A percentile compares a stretch with the other conserved stretches of the same genome.
These are phyloP conservation scores for Vandiemenella viatica DNA, from an alignment of 2,888 invertebrate species.

Conservation along the genomic window DNA sequence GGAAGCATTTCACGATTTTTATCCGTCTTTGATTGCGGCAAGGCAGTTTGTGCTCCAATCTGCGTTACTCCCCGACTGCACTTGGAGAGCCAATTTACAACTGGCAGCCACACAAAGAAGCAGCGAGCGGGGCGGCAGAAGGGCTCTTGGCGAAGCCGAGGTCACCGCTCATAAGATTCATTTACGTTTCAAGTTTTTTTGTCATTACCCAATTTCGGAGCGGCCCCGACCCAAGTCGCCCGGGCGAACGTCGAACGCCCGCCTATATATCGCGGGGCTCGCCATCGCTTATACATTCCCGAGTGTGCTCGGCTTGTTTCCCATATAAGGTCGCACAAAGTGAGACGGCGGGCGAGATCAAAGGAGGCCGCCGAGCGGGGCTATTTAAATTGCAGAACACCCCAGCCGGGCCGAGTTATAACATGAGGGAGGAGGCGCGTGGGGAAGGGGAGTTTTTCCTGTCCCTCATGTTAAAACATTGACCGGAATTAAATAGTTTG, in stretches of 20 bases:
- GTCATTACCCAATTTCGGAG: not conserved
- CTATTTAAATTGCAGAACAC: conserved; percentile 21
- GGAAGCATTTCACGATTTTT: too few species aligned
- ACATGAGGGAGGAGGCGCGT: conserved; percentile 6
- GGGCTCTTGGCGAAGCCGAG: too few species aligned
- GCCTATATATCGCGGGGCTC: not conserved
- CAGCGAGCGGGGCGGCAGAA: too few species aligned
- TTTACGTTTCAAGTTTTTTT: not conserved
- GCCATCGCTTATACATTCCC: conserved; percentile 18
- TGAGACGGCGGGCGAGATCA: conserved; percentile 13
- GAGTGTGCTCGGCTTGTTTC: conserved; percentile 15
- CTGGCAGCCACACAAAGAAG: not conserved
- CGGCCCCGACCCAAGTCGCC: too few species aligned
- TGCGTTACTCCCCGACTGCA: too few species aligned
- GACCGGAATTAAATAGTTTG: conserved; percentile 20
- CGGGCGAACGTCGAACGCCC: too few species aligned
- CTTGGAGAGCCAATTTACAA: not conserved
- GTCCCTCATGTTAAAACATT: conserved; percentile 23
- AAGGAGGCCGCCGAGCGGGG: conserved; percentile 13
- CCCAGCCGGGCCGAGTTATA: conserved; percentile 13
- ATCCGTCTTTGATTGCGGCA: not conserved
- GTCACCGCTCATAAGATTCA: not conserved
- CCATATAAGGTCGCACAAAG: conserved; percentile 19
- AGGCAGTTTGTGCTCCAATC: not conserved
- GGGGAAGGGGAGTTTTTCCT: conserved; percentile 9